These are phyloP conservation scores for Drosophila burlai DNA, from an alignment of 1,140 invertebrate species.

Conservation along the genomic window DNA sequence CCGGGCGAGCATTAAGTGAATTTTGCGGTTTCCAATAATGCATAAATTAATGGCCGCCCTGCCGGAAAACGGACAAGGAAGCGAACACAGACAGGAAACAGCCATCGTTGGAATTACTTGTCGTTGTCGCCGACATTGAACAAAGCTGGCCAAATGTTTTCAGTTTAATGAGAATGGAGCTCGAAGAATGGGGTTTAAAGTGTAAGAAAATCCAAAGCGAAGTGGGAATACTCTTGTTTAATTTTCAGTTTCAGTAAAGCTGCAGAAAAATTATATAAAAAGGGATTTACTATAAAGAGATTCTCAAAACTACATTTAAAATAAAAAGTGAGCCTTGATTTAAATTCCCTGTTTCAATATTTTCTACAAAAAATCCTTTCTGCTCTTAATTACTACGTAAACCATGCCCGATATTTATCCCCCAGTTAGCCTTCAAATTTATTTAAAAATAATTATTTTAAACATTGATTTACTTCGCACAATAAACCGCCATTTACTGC, in stretches of 20 bases:
- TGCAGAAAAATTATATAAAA: too few relatives aligned
- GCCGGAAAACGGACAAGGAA: conserved; percentile 5
- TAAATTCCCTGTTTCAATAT: not conserved
- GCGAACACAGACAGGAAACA: conserved; percentile 9
- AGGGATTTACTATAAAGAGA: too few relatives aligned
- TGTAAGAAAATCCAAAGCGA: not conserved
- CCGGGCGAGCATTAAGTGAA: conserved; percentile 69
- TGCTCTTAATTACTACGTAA: not conserved
- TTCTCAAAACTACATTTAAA: too few relatives aligned
- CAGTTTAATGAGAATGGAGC: conserved; percentile 57
- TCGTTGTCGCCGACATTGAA: conserved; percentile 20
- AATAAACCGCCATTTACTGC: not conserved
- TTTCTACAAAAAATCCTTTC: not conserved
- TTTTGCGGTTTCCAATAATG: conserved; percentile 64
- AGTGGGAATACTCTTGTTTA: not conserved
- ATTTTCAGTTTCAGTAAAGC: not conserved
- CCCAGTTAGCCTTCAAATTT: not conserved
- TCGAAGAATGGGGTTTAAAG: conserved; percentile 2
- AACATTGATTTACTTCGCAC: not conserved
- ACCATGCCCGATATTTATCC: too few relatives aligned
- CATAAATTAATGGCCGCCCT: conserved; percentile 64
- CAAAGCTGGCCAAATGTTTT: conserved; percentile 41
- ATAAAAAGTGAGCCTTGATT: not conserved
- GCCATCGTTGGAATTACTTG: conserved; percentile 10
- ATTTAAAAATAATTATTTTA: conserved; percentile 3